These are phyloP conservation scores for Lepilemur ruficaudatus DNA, from an alignment of 2,797 vertebrate genomes.

Conservation along the genomic window DNA sequence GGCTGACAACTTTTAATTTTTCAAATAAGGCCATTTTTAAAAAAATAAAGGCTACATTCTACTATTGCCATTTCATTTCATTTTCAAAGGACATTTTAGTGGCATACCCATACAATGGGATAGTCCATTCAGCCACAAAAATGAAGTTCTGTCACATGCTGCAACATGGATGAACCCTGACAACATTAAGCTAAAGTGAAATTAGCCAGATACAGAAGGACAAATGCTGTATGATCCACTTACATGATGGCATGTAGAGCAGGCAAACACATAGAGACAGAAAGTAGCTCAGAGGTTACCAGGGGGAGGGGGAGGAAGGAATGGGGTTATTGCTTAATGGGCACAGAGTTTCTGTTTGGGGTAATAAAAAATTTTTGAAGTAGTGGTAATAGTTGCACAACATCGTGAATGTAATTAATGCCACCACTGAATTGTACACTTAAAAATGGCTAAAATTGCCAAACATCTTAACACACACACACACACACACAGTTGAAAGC, in stretches of 20 bases:
- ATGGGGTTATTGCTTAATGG: background rate
- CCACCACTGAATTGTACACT: background rate
- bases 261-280: background rate
- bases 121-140: slow-evolving; percentile 21
- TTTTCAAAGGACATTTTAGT: background rate
- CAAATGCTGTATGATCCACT: background rate
- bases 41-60: background rate
- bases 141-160: background rate
- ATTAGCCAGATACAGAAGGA: background rate
- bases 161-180: background rate
- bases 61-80: background rate
- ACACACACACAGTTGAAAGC: background rate
- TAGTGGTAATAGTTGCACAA: background rate
- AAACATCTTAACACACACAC: background rate
- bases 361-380: background rate
- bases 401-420: background rate
- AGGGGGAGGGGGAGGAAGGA: background rate
- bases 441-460: background rate
- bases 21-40: background rate
- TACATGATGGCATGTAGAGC: background rate
- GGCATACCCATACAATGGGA: background rate
- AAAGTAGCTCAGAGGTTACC: background rate
- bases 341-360: background rate
- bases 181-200: background rate
- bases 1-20: slow-evolving; percentile 1